Evolutionary conservation across 1,140 invertebrate species (phyloP), one percentile per base, ranked within the genome.

Genomic region (Alviniconcha marisindica): DNA sequence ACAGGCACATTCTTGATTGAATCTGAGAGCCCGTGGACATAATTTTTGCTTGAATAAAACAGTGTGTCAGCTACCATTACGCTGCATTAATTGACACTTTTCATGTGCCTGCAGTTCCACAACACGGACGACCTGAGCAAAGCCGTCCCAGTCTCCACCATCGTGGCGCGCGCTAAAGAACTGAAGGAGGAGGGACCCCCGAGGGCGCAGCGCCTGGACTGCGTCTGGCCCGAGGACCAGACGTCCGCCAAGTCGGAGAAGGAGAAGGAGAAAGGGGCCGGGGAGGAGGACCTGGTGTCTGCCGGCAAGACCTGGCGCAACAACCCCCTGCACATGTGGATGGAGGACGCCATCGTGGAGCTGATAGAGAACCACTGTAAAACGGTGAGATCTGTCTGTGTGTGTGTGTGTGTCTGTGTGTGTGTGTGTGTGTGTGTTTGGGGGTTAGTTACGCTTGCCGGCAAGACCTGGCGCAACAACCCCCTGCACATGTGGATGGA

Each of bases 291-390:
- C 10, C 12, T 12, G 63, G 4, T 12, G 2, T 33, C 33, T 24
- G 15, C 33, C 7, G 2, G 2, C 24, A 14, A 40, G 15, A 33
- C 5, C 7, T 71, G 69, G 69, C 1, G 38, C 12, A 36, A 4
- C 10, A 71, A 71, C 69, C 69, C 69, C 18, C 15, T 71, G 69
- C 33, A 33, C 14, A 33, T 40, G 18, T 71, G 69, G 69, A 21
- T 71, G 33, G 69, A 71, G 36, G 69, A 71, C 69, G 69, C 69
- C 36, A 71, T 71, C 28, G 69, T 71, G 18, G 69, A 71, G 69
- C 2, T 33, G 31, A 71, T 71, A 36, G 69, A 4, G 18, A 28
- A 5, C 69, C 36, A 71, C 18, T 2, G 15, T 2, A 71, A 71
- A 40, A 71, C 18, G 69, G 69, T 33, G 18, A 33, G 63, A 18